These are phyloP conservation scores for Trachythela sp. DNA, from an alignment of 64 coral and sea anemone genomes.

Conservation along the genomic window DNA sequence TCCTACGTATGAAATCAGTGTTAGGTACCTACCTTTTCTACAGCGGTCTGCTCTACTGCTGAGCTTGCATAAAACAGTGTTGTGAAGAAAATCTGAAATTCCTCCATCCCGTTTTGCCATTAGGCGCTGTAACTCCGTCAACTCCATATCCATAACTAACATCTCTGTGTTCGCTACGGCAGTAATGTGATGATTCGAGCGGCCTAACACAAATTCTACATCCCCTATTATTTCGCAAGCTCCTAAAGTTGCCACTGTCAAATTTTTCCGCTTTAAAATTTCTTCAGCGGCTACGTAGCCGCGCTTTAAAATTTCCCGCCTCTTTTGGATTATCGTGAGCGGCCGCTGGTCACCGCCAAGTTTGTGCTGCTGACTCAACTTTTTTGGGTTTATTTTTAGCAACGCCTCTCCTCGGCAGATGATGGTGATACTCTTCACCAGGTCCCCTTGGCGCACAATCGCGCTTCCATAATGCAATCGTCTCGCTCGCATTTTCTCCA, in stretches of 20 bases:
- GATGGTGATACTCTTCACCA: background rate
- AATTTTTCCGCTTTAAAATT: background rate
- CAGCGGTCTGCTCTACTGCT: background rate
- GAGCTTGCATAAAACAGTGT: background rate
- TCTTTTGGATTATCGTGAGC: background rate
- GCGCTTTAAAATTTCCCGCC: background rate
- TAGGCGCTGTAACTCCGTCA: background rate
- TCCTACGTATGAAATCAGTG: no score
- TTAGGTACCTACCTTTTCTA: background rate
- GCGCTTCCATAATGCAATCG: background rate
- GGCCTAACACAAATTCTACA: background rate
- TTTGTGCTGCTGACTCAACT: background rate
- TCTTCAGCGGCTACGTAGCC: background rate
- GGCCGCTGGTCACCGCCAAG: background rate
- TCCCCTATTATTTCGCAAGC: background rate
- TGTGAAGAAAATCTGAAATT: background rate
- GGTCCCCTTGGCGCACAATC: background rate
- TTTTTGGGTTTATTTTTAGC: conserved; percentile 9
- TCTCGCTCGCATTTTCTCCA: background rate
- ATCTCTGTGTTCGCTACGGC: background rate
- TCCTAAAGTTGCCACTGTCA: background rate
- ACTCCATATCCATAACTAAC: background rate
- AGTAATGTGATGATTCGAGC: background rate
- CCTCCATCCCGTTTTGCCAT: background rate
- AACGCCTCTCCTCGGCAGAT: background rate